Percentiles rank a stretch among this genome's conserved stretches.
phyloP scores from a whole-genome alignment of 64 coral and sea anemone genomes.

The Actinia equina region DNA sequence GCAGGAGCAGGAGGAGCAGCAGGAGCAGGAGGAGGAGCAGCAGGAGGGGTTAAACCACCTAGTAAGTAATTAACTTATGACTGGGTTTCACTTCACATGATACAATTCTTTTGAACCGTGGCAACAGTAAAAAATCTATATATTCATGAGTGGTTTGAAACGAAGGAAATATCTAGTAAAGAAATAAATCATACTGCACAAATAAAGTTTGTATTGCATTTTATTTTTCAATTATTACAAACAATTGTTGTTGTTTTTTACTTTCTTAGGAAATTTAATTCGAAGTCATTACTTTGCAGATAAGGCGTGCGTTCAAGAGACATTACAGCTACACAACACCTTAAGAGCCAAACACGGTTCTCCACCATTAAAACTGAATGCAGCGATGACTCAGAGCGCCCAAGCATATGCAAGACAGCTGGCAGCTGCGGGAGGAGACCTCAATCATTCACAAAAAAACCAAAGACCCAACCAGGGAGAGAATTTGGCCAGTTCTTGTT shows the following conservation, averaged over 20 bases:
- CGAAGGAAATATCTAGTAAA: too few species aligned
- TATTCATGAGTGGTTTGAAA: too few species aligned
- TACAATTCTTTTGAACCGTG: too few species aligned
- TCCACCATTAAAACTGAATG: slow-evolving; percentile 11
- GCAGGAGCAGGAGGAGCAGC: too few species aligned
- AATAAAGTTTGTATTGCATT: too few species aligned
- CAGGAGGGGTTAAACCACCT: too few species aligned
- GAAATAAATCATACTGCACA: too few species aligned
- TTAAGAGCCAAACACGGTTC: slow-evolving; percentile 25
- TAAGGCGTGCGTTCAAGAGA: slow-evolving; percentile 11
- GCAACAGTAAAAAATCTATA: too few species aligned
- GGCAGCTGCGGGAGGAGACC: slow-evolving; percentile 9
- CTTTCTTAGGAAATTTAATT: background rate
- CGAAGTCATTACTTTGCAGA: background rate
- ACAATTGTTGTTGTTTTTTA: background rate
- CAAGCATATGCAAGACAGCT: slow-evolving; percentile 19
- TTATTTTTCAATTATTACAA: too few species aligned
- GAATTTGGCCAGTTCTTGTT: slow-evolving; percentile 23
- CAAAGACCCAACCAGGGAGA: slow-evolving; percentile 35
- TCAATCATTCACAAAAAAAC: slow-evolving; percentile 19
- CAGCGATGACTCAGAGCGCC: background rate
- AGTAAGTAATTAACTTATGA: too few species aligned
- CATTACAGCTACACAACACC: slow-evolving; percentile 17
- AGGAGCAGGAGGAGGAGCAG: too few species aligned
- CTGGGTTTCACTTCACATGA: too few species aligned